These are phyloP conservation scores for Gadopsis bispinosus DNA, from an alignment of 2,797 vertebrate genomes.

Conservation along the genomic window DNA sequence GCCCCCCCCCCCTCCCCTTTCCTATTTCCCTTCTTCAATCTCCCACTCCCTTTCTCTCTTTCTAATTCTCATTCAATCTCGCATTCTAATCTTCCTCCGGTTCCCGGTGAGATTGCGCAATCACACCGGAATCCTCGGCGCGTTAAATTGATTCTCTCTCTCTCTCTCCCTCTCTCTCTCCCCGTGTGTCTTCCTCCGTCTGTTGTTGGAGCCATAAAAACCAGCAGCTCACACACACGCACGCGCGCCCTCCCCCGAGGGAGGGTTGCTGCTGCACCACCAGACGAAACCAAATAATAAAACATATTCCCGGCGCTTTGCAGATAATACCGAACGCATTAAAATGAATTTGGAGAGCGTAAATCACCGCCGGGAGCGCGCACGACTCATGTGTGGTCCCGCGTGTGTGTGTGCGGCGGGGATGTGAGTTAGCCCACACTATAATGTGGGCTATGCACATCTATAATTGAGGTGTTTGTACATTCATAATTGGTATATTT, in stretches of 20 bases:
- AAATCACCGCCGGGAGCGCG: conserved; percentile 59
- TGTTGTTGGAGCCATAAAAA: conserved; percentile 67
- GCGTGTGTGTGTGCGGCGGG: not conserved
- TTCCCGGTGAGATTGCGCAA: conserved; percentile 82
- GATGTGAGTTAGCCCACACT: conserved; percentile 26
- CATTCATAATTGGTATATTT: conserved; percentile 56
- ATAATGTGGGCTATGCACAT: conserved; percentile 31
- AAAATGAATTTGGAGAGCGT: conserved; percentile 64
- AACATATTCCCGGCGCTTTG: conserved; percentile 70
- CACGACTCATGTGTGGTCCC: conserved; percentile 35
- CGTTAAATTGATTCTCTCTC: conserved; percentile 81
- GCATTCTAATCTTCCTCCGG: conserved; percentile 71
- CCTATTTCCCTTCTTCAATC: conserved; percentile 49
- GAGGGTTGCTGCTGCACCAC: conserved; percentile 32
- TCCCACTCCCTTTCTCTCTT: conserved; percentile 38
- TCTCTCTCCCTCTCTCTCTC: conserved; percentile 65
- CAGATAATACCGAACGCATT: conserved; percentile 70
- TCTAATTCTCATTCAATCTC: conserved; percentile 64
- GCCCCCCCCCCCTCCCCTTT: conserved; percentile 1
- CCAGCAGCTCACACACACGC: conserved; percentile 36
- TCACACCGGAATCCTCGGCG: conserved; percentile 75
- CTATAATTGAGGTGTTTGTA: conserved; percentile 62
- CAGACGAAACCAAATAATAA: conserved; percentile 68
- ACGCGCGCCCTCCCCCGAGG: conserved; percentile 19
- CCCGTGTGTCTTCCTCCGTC: conserved; percentile 64